Evolutionary conservation across 2,113 vertebrate species (phyloP), one percentile per base, ranked within the genome.

Genomic region (Pyrgilauda ruficollis): DNA sequence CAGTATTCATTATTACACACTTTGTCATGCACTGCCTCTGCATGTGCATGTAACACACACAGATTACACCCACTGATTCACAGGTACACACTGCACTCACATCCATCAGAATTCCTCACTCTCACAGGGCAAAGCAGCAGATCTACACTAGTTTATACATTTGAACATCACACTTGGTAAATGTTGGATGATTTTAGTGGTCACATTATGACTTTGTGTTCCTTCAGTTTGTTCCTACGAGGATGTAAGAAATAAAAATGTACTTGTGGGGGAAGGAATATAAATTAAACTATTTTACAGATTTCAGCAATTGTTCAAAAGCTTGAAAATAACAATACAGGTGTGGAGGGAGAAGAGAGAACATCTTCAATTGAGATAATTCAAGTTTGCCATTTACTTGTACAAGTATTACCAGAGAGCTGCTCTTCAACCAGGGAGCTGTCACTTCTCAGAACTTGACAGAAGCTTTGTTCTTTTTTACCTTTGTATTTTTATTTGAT

Each of bases 241-340:
- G 35, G 53, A 79, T 69, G 27, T 20, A 89, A 68, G 70, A 93
- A 93, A 93, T 59, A 92, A 94, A 93, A 94, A 91, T 28, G n/a
- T 50, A 61, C 47, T 52, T 28, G 43, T 56, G 13, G 49, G 16
- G 31, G 17, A 85, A 91, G 44, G 47, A 89, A 85, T 67, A 93
- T 35, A 77, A 96, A 91, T 92, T 47, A 56, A 87, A 72, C 28
- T 73, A 33, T 44, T 91, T 82, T 80, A 92, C 10, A 83, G 44
- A 73, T 91, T 89, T 59, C 72, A 76, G 64, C 62, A 91, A 77
- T 31, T 72, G 19, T 78, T 93, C 58, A 66, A 64, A 46, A 87
- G 67, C 24, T 58, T 74, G 50, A 74, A 56, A 80, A 91, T 39
- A 84, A 59, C 24, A 76, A 26, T 23, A 90, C 15, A 87, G n/a